Conservation (phyloP, 1,140 invertebrate species). For the Goniozus legneri region DNA sequence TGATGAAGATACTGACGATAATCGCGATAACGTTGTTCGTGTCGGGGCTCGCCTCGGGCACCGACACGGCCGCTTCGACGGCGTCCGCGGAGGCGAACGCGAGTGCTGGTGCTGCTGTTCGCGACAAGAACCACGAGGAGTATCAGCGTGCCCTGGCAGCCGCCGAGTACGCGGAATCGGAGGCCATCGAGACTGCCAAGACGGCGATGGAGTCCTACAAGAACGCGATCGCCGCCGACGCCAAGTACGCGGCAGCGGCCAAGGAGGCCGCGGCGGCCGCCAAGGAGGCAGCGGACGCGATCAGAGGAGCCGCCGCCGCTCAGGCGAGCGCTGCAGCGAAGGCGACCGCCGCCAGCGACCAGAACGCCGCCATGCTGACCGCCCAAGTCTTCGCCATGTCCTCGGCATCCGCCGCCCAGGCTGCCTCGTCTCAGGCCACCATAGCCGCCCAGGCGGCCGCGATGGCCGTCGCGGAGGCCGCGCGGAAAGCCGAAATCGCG, state of each 20-base stretch:
- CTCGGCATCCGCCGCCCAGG: background rate
- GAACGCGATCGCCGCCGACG: background rate
- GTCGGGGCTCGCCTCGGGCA: background rate
- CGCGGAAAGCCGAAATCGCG: background rate
- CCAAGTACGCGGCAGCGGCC: background rate
- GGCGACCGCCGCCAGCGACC: background rate
- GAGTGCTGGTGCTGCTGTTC: background rate
- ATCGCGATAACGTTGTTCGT: too few relatives aligned
- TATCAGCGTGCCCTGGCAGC: too few relatives aligned
- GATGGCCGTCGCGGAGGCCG: background rate
- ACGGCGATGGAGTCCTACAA: background rate
- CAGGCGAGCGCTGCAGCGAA: background rate
- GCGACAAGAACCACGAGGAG: too few relatives aligned
- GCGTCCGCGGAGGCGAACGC: background rate
- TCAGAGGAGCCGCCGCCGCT: background rate
- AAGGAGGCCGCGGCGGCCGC: background rate
- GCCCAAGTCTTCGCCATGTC: background rate
- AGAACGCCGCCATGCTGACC: background rate
- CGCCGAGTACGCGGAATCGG: background rate
- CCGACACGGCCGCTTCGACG: too few relatives aligned
- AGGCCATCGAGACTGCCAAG: background rate
- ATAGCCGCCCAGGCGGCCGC: background rate
- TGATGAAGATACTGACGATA: too few relatives aligned
- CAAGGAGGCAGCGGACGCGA: background rate
- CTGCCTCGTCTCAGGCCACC: background rate